Percentiles rank a stretch among this genome's conserved stretches.
Conservation (phyloP, 1,140 invertebrate species). For the Aphis gossypii region DNA sequence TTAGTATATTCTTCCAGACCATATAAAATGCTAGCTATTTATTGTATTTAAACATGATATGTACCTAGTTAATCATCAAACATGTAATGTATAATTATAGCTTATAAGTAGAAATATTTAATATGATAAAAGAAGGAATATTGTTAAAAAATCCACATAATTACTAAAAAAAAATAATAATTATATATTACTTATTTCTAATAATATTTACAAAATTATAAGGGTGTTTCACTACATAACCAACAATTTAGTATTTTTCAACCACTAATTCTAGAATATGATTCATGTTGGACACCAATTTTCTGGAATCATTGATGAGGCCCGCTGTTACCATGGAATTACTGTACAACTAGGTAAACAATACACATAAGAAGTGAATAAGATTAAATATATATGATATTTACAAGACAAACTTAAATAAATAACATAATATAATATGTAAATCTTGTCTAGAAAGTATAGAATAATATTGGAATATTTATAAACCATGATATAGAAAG, state of each 20-base stretch:
- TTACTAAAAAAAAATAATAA: not conserved
- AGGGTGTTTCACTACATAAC: not conserved
- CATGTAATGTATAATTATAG: not conserved
- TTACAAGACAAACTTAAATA: not conserved
- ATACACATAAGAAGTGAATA: conserved; percentile 44
- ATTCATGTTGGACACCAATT: conserved; percentile 84
- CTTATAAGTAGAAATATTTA: too few relatives aligned
- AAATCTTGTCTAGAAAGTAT: not conserved
- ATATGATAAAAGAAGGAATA: too few relatives aligned
- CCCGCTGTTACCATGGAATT: conserved; percentile 96
- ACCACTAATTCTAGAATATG: conserved; percentile 83
- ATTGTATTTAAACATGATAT: not conserved
- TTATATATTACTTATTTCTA: not conserved
- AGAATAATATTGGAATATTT: not conserved
- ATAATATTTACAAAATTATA: conserved; percentile 49
- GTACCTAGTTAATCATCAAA: not conserved
- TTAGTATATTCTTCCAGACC: too few relatives aligned
- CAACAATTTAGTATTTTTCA: conserved; percentile 74
- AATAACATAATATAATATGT: not conserved
- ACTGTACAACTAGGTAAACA: conserved; percentile 77
- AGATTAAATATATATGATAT: conserved; percentile 57
- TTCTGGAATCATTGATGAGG: conserved; percentile 89
- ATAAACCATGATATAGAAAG: not conserved
- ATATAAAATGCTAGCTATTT: not conserved
- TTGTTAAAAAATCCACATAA: not conserved